These are phyloP conservation scores for Atta cephalotes DNA, from an alignment of 1,140 invertebrate genomes.

Conservation along the genomic window DNA sequence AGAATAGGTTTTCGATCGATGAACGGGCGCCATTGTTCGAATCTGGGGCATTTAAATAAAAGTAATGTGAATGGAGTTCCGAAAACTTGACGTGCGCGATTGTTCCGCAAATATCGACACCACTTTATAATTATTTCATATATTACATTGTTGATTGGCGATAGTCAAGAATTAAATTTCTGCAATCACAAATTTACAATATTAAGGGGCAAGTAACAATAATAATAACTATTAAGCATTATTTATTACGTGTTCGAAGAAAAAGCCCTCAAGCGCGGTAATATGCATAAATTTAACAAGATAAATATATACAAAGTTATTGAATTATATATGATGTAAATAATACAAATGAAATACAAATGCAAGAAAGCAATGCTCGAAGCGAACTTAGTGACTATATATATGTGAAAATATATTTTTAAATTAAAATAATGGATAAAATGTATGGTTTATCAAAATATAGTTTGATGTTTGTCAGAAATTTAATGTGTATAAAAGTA, in stretches of 20 bases:
- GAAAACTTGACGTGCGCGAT: background rate
- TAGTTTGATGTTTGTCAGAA: background rate
- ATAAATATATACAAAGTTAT: background rate
- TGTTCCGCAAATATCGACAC: background rate
- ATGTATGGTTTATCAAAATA: background rate
- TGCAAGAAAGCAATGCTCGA: background rate
- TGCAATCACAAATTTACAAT: slow-evolving; percentile 13
- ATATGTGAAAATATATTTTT: slow-evolving; percentile 1
- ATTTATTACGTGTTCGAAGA: background rate
- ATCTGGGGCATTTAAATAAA: slow-evolving; percentile 4
- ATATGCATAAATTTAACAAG: background rate
- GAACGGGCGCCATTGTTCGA: background rate
- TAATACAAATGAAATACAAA: background rate
- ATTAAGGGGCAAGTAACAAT: slow-evolving; percentile 14
- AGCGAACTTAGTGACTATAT: background rate
- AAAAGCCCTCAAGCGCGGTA: background rate
- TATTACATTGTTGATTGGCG: background rate
- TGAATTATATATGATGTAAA: background rate
- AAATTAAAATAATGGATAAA: background rate
- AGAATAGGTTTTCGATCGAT: background rate
- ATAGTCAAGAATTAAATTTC: slow-evolving; percentile 33
- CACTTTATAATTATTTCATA: slow-evolving; percentile 9
- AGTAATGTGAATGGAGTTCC: background rate
- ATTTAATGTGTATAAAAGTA: background rate
- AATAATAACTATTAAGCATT: slow-evolving; percentile 10